Conservation (phyloP, 2,888 invertebrate species). For the Eudemis profundana region DNA sequence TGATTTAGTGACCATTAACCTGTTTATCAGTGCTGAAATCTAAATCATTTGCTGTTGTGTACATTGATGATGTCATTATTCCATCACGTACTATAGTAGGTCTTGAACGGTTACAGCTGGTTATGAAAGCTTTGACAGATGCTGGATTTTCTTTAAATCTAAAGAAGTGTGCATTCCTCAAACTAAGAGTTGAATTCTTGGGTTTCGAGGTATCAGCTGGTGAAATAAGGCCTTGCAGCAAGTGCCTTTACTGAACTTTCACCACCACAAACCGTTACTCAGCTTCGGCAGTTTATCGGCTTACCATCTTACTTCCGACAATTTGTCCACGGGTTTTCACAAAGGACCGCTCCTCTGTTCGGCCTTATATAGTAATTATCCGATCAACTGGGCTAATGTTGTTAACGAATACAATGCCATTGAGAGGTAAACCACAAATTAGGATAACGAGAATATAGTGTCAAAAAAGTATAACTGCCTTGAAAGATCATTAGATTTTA, state of each 20-base stretch:
- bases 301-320: conserved; percentile 49
- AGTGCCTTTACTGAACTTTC: conserved; percentile 42
- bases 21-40: too few species aligned
- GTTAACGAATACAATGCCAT: too few species aligned
- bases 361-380: too few species aligned
- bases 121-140: background rate
- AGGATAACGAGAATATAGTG: too few species aligned
- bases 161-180: too few species aligned
- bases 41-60: conserved; percentile 3
- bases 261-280: conserved; percentile 45
- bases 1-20: too few species aligned
- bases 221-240: conserved; percentile 48
- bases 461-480: too few species aligned
- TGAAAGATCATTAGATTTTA: too few species aligned
- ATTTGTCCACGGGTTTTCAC: conserved; percentile 44
- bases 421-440: too few species aligned
- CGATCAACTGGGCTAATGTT: too few species aligned
- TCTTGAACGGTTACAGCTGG: background rate
- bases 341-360: conserved; percentile 39
- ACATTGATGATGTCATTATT: conserved; percentile 2
- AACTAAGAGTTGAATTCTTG: conserved; percentile 47
- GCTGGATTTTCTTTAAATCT: background rate
- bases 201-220: conserved; percentile 47
- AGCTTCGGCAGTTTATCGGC: conserved; percentile 50
- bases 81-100: background rate